phyloP scores from a whole-genome alignment of 2,113 vertebrate genomes.

The Microtus pennsylvanicus region DNA sequence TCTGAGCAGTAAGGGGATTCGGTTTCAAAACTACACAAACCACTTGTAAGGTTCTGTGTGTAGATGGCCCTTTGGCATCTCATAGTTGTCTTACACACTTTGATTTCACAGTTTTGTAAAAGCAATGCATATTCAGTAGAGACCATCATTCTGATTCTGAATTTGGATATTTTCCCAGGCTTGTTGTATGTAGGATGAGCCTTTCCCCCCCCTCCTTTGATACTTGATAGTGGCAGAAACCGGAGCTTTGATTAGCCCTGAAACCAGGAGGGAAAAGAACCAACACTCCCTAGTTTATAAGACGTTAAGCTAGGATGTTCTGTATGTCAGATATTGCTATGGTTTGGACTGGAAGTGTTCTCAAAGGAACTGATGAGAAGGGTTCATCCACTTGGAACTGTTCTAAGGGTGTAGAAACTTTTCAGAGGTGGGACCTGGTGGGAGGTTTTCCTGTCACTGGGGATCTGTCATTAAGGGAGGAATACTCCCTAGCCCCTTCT shows the following conservation, averaged over 20 bases:
- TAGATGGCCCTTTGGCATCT: not conserved
- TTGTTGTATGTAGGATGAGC: not conserved
- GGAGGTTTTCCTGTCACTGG: not conserved
- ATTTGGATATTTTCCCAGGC: not conserved
- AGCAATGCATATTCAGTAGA: not conserved
- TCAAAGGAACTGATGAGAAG: not conserved
- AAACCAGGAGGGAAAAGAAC: not conserved
- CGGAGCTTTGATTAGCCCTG: not conserved
- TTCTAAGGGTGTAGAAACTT: not conserved
- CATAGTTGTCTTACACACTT: not conserved
- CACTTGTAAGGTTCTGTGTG: conserved; percentile 12
- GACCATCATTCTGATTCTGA: not conserved
- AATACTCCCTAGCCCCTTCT: not conserved
- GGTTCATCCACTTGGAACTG: not conserved
- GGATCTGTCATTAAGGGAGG: not conserved
- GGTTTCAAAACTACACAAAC: conserved; percentile 16
- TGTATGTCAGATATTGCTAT: not conserved
- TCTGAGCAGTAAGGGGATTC: not conserved
- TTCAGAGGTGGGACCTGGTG: not conserved
- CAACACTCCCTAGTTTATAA: not conserved
- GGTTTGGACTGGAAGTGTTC: not conserved
- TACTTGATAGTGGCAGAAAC: not conserved
- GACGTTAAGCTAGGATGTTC: not conserved
- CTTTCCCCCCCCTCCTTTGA: not conserved
- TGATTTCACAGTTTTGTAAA: not conserved